These are phyloP conservation scores for Otolemur crassicaudatus DNA, from an alignment of 2,797 vertebrate genomes.

Conservation along the genomic window DNA sequence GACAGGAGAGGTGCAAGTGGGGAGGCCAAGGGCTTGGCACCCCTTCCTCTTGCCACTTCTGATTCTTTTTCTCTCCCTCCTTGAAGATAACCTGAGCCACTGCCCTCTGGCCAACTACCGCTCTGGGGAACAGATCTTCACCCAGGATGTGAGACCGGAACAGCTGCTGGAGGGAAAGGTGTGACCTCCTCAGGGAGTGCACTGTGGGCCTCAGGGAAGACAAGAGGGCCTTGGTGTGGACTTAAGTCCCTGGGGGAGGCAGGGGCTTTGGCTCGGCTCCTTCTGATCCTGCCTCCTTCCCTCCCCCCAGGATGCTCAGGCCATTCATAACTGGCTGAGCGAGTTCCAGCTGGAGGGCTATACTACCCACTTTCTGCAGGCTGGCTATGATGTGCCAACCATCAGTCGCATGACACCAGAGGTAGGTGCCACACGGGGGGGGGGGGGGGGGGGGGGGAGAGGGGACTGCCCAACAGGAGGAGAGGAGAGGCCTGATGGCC, in stretches of 20 bases:
- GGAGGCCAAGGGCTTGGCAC: background rate
- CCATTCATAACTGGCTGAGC: constrained; percentile 96
- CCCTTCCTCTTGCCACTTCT: background rate
- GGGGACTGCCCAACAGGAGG: background rate
- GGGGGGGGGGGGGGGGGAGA: background rate
- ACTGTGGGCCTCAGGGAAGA: background rate
- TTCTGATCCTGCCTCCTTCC: background rate
- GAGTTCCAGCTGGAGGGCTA: constrained; percentile 98
- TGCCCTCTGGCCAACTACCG: constrained; percentile 78
- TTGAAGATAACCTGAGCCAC: constrained; percentile 79
- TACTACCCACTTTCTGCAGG: constrained; percentile 93
- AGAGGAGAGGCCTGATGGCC: background rate
- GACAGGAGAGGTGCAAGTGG: background rate
- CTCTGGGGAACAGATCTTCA: constrained; percentile 85
- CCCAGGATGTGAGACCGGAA: constrained; percentile 87
- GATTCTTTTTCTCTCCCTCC: background rate
- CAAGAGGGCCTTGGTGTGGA: background rate
- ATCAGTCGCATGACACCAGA: constrained; percentile 99
- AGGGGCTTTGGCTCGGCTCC: background rate
- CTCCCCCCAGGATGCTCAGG: constrained; percentile 92
- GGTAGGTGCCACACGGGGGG: constrained; percentile 85
- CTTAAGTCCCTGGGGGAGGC: background rate
- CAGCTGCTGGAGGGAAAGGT: constrained; percentile 90
- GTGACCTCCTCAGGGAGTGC: background rate
- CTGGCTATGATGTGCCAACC: constrained; percentile 96